Conservation (phyloP, 2,113 vertebrate genomes). For the Antechinus flavipes region DNA sequence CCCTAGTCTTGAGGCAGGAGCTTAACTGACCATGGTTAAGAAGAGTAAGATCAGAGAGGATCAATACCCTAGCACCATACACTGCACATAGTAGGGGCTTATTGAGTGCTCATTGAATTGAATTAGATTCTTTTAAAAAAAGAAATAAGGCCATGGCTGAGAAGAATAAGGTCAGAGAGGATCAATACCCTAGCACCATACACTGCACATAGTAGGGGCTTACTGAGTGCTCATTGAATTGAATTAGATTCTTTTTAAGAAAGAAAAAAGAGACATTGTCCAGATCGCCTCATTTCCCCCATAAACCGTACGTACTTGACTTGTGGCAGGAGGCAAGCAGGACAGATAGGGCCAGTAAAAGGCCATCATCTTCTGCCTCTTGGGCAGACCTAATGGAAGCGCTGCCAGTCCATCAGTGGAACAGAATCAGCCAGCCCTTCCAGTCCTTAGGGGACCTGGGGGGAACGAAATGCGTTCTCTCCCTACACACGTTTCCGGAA, state of each 20-base stretch:
- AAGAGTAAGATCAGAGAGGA: neutral
- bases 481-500: conserved; percentile 10
- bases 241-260: neutral
- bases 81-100: neutral
- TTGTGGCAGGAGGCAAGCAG: neutral
- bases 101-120: neutral
- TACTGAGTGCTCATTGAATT: neutral
- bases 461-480: conserved; percentile 10
- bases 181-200: neutral
- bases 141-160: neutral
- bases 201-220: neutral
- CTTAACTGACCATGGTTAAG: neutral
- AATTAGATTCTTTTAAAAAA: neutral
- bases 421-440: neutral
- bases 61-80: neutral
- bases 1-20: neutral
- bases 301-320: neutral
- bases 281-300: neutral
- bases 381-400: neutral
- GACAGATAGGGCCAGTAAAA: neutral
- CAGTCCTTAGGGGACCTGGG: neutral
- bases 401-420: neutral
- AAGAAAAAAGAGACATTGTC: neutral
- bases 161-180: neutral
- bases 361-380: neutral